Evolutionary conservation across 2,113 vertebrate species (phyloP).

Genomic region (Heterochromis multidens): DNA sequence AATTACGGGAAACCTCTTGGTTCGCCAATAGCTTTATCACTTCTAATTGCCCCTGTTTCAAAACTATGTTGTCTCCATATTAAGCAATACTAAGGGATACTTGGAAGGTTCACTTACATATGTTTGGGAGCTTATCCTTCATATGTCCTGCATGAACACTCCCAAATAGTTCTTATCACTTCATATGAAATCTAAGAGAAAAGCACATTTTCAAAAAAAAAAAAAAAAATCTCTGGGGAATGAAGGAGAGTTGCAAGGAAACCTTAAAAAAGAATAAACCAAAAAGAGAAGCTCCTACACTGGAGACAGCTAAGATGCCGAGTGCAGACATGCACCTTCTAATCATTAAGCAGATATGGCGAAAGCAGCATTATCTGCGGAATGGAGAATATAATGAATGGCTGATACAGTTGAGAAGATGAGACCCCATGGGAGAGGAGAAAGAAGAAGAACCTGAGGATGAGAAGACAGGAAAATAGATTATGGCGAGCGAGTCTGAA

Average conservation of each 20-base stretch:
- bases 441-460: slow-evolving; percentile 9
- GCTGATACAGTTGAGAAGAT: slow-evolving; percentile 44
- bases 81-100: slow-evolving; percentile 34
- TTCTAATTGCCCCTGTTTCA: slow-evolving; percentile 62
- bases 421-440: slow-evolving; percentile 47
- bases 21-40: slow-evolving; percentile 59
- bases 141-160: background rate
- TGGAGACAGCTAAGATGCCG: background rate
- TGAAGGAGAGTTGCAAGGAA: background rate
- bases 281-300: background rate
- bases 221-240: background rate
- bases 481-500: slow-evolving; percentile 30
- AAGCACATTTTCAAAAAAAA: background rate
- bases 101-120: slow-evolving; percentile 28
- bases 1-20: slow-evolving; percentile 64
- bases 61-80: slow-evolving; percentile 42
- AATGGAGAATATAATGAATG: slow-evolving; percentile 26
- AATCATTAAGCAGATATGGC: slow-evolving; percentile 31
- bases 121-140: background rate
- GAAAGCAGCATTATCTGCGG: slow-evolving; percentile 22
- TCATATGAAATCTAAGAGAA: background rate
- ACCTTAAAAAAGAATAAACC: background rate
- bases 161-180: background rate
- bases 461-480: slow-evolving; percentile 60
- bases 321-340: background rate